These are phyloP conservation scores for Bactericera cockerelli DNA, from an alignment of 1,140 invertebrate genomes.

Conservation along the genomic window DNA sequence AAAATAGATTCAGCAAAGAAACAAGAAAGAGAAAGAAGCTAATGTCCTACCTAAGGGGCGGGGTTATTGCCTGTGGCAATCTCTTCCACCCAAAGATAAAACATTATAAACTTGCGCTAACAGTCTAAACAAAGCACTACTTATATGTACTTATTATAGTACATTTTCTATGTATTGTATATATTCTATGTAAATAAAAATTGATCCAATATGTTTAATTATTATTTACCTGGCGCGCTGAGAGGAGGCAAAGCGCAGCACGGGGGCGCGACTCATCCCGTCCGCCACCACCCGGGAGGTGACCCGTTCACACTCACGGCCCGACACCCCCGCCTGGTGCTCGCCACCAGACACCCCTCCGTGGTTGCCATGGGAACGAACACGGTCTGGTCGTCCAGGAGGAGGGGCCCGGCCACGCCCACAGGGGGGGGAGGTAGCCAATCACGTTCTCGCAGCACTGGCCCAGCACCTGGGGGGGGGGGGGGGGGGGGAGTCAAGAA, in stretches of 20 bases:
- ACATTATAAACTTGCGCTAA: no score
- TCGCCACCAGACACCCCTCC: constrained; percentile 93
- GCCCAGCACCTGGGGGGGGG: constrained; percentile 51
- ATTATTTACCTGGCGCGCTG: constrained; percentile 40
- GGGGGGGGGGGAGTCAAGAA: no score
- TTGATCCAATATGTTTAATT: no score
- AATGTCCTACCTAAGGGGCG: no score
- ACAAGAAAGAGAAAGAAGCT: no score
- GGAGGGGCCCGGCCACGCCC: constrained; percentile 84
- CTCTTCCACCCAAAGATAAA: no score
- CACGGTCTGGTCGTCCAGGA: constrained; percentile 64
- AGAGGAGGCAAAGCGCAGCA: constrained; percentile 71
- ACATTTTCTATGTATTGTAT: no score
- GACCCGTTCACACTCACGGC: constrained; percentile 61
- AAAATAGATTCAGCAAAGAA: no score
- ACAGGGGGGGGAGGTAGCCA: constrained; percentile 92
- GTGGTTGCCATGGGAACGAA: constrained; percentile 98
- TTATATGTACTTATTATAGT: no score
- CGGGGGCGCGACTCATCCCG: constrained; percentile 94
- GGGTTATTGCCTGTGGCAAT: no score
- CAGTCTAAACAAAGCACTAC: no score
- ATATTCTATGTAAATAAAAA: no score
- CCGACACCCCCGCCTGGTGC: constrained; percentile 89
- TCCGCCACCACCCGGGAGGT: constrained; percentile 68
- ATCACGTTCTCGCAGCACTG: constrained; percentile 98